Evolutionary conservation across 2,797 vertebrate genomes (phyloP).

Genomic region (Diceros bicornis): DNA sequence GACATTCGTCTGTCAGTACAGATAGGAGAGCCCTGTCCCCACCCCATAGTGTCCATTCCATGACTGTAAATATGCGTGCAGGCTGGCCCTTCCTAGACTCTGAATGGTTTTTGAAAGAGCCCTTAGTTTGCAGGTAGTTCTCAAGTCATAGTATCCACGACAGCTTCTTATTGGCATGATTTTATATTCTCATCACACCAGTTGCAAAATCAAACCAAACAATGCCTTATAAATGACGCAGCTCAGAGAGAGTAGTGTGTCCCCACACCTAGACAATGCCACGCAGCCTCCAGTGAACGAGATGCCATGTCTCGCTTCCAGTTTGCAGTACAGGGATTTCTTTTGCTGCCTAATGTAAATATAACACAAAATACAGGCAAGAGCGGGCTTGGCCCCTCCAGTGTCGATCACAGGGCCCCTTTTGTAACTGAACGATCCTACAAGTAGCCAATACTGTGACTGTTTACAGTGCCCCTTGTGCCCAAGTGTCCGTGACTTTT

Average conservation of each 20-base stretch:
- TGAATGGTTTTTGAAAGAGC: constrained; percentile 61
- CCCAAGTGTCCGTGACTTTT: neutral
- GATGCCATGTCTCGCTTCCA: neutral
- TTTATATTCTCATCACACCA: constrained; percentile 52
- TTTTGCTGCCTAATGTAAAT: constrained; percentile 77
- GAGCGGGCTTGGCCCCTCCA: neutral
- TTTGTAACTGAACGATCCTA: constrained; percentile 53
- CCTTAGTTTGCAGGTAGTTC: constrained; percentile 72
- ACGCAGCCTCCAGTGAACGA: neutral
- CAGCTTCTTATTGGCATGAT: constrained; percentile 62
- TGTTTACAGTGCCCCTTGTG: constrained; percentile 69
- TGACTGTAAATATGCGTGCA: neutral
- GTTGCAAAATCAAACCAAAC: constrained; percentile 79
- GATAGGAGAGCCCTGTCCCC: neutral
- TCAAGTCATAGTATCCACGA: neutral
- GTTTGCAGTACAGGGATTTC: constrained; percentile 68
- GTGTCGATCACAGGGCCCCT: constrained; percentile 26
- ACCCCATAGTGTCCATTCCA: constrained; percentile 51
- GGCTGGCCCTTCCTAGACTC: constrained; percentile 60
- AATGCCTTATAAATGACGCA: constrained; percentile 80
- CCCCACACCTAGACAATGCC: neutral
- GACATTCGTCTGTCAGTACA: neutral
- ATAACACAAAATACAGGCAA: neutral
- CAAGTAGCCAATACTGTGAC: constrained; percentile 68
- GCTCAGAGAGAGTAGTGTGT: constrained; percentile 37